A percentile compares a stretch with the other conserved stretches of the same genome.
Conservation (phyloP, 2,113 vertebrate genomes). For the Takifugu flavidus region DNA sequence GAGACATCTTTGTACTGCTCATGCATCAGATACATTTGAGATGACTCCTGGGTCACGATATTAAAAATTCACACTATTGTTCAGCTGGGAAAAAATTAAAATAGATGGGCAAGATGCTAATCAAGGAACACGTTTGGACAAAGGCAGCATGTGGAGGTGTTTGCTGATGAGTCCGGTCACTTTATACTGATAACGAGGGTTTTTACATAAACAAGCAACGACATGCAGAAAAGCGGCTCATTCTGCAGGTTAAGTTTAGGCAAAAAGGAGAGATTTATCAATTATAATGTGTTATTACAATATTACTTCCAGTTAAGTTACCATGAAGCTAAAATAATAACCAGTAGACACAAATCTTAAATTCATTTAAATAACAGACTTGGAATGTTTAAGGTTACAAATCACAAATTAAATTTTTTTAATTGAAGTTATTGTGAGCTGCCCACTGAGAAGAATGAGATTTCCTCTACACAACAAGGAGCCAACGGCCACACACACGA, state of each 20-base stretch:
- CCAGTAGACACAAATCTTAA: constrained; percentile 4
- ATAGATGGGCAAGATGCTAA: background rate
- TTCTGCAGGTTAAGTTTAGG: no score
- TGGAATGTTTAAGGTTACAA: background rate
- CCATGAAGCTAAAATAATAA: constrained; percentile 7
- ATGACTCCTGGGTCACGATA: no score
- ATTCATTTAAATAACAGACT: background rate
- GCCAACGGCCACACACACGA: constrained; percentile 37
- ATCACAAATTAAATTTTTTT: constrained; percentile 4
- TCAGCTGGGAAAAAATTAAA: background rate
- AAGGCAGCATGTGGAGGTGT: background rate
- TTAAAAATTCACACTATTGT: background rate
- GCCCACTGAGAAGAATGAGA: background rate
- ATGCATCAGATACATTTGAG: no score
- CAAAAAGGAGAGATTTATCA: no score
- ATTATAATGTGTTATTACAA: no score
- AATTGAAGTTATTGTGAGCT: constrained; percentile 3
- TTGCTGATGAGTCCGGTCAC: background rate
- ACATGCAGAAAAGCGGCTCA: background rate
- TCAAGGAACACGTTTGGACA: no score
- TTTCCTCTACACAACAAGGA: constrained; percentile 26
- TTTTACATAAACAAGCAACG: background rate
- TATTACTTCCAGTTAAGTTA: background rate
- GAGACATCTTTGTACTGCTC: no score
- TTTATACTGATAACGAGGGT: background rate